Evolutionary conservation across 2,888 invertebrate genomes (phyloP).

Genomic region (Endotricha flammealis): DNA sequence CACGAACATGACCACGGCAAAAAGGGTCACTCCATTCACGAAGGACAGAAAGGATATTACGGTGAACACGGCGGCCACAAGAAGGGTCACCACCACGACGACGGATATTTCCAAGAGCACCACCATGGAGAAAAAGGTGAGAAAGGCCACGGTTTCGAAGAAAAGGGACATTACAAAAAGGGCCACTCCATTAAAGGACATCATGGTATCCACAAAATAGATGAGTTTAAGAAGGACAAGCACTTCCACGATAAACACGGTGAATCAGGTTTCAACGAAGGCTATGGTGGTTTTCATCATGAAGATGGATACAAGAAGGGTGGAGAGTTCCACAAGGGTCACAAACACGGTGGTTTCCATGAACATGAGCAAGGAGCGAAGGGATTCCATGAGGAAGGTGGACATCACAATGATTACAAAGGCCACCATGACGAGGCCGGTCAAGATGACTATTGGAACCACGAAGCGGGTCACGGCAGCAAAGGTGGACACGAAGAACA

Average conservation of each 20-base stretch:
- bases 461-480: slow-evolving; percentile 84
- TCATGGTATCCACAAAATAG: slow-evolving; percentile 89
- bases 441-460: slow-evolving; percentile 84
- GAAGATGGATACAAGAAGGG: slow-evolving; percentile 88
- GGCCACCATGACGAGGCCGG: slow-evolving; percentile 88
- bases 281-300: slow-evolving; percentile 86
- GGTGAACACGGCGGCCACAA: slow-evolving; percentile 80
- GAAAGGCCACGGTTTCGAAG: slow-evolving; percentile 75
- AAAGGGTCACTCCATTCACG: slow-evolving; percentile 85
- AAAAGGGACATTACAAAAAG: slow-evolving; percentile 85
- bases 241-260: slow-evolving; percentile 92
- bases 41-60: slow-evolving; percentile 78
- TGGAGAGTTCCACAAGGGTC: slow-evolving; percentile 87
- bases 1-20: slow-evolving; percentile 82
- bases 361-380: slow-evolving; percentile 88
- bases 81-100: slow-evolving; percentile 81
- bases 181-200: slow-evolving; percentile 91
- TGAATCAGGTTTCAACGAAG: slow-evolving; percentile 87
- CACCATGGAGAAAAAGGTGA: slow-evolving; percentile 82
- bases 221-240: slow-evolving; percentile 91
- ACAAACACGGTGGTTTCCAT: slow-evolving; percentile 85
- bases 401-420: slow-evolving; percentile 86
- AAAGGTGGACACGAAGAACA: slow-evolving; percentile 88
- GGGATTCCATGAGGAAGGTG: slow-evolving; percentile 86
- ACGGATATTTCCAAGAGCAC: slow-evolving; percentile 81